phyloP scores from a whole-genome alignment of 2,797 vertebrate species.

The Rhinogobio ventralis region DNA sequence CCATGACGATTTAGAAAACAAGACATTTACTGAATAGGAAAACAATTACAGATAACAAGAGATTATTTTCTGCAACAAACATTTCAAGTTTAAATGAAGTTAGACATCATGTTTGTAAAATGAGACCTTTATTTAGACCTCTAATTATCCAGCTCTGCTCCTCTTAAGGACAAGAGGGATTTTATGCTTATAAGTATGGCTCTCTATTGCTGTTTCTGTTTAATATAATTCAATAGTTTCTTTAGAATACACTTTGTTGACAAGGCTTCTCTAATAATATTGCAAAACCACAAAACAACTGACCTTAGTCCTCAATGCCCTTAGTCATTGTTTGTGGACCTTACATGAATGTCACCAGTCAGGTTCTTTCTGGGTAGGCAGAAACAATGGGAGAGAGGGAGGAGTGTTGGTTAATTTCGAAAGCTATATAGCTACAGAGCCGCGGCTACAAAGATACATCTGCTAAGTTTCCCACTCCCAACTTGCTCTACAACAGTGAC shows the following conservation, averaged over 20 bases:
- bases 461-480: constrained; percentile 25
- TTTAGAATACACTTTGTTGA: not conserved
- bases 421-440: not conserved
- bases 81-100: not conserved
- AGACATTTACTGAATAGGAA: not conserved
- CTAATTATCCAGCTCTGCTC: not conserved
- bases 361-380: constrained; percentile 27
- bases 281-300: constrained; percentile 24
- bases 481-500: not conserved
- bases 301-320: constrained; percentile 1
- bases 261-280: not conserved
- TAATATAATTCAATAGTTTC: not conserved
- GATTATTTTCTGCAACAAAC: not conserved
- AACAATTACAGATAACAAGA: not conserved
- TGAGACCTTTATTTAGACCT: not conserved
- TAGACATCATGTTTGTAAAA: not conserved
- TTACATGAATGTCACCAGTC: constrained; percentile 35
- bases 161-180: not conserved
- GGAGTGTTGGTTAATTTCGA: constrained; percentile 38
- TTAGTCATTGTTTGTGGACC: constrained; percentile 8
- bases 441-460: not conserved
- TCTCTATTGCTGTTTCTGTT: not conserved
- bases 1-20: not conserved
- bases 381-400: constrained; percentile 12
- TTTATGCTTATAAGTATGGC: not conserved